Percentiles rank a stretch among this genome's conserved stretches.
Conservation (phyloP, 2,113 vertebrate species). For the Pitta sordida region DNA sequence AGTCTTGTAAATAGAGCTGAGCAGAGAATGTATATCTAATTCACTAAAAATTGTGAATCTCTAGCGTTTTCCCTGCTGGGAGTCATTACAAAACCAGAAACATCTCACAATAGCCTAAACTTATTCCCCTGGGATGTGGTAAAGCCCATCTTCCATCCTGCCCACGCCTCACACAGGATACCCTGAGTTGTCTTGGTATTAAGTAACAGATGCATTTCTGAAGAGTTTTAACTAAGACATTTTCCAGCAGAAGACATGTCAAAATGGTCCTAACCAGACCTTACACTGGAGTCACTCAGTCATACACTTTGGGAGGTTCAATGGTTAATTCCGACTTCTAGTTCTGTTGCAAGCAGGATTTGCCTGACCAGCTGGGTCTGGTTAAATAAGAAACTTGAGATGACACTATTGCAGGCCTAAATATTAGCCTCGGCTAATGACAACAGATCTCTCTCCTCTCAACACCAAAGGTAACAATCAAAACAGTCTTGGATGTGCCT, state of each 20-base stretch:
- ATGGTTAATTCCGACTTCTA: conserved; percentile 31
- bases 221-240: background rate
- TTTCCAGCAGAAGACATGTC: conserved; percentile 21
- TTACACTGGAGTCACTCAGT: background rate
- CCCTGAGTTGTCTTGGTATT: background rate
- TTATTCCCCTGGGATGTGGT: background rate
- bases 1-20: background rate
- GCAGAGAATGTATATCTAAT: background rate
- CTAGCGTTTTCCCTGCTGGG: background rate
- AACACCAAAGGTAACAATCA: background rate
- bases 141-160: conserved; percentile 5
- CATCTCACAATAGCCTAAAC: background rate
- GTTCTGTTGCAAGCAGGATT: background rate
- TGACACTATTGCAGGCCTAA: conserved; percentile 1
- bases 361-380: conserved; percentile 31
- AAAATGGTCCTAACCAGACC: background rate
- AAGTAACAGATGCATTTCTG: background rate
- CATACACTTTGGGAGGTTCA: background rate
- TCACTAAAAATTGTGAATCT: background rate
- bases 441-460: background rate
- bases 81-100: conserved; percentile 18
- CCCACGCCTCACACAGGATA: background rate
- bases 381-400: conserved; percentile 49
- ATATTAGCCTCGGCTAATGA: background rate
- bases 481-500: background rate